Evolutionary conservation across 2,113 vertebrate species (phyloP).

Genomic region (Hemichromis elongatus): DNA sequence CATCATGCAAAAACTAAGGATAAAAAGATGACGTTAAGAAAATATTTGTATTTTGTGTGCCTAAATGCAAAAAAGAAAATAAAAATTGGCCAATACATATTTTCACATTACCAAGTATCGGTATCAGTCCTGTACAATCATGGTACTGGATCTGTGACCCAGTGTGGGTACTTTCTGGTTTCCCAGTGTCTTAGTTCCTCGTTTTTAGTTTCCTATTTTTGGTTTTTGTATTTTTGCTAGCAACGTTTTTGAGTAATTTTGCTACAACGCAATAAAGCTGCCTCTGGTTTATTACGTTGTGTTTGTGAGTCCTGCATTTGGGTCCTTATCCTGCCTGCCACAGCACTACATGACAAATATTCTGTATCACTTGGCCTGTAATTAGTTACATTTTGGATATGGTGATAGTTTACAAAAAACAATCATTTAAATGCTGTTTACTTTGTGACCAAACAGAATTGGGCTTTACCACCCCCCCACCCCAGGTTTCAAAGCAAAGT

Average conservation of each 20-base stretch:
- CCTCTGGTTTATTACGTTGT: neutral
- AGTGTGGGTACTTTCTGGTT: no score
- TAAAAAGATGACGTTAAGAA: neutral
- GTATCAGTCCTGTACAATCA: no score
- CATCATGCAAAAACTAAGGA: neutral
- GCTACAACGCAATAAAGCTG: fast-evolving
- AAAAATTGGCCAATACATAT: fast-evolving
- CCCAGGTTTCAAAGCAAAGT: neutral
- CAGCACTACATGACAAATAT: neutral
- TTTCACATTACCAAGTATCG: neutral
- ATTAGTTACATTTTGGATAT: neutral
- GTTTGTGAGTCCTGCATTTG: neutral
- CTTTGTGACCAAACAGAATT: neutral
- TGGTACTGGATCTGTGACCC: no score
- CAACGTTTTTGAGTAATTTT: neutral
- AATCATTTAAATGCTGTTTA: neutral
- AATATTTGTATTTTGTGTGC: neutral
- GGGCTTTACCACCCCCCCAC: neutral
- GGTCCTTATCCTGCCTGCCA: neutral
- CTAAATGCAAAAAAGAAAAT: neutral
- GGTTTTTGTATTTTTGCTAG: neutral
- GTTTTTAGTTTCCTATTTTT: neutral
- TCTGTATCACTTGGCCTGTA: neutral
- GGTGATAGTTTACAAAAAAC: neutral
- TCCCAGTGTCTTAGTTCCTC: neutral